Conservation (phyloP, 2,113 vertebrate species). For the Conger conger region DNA sequence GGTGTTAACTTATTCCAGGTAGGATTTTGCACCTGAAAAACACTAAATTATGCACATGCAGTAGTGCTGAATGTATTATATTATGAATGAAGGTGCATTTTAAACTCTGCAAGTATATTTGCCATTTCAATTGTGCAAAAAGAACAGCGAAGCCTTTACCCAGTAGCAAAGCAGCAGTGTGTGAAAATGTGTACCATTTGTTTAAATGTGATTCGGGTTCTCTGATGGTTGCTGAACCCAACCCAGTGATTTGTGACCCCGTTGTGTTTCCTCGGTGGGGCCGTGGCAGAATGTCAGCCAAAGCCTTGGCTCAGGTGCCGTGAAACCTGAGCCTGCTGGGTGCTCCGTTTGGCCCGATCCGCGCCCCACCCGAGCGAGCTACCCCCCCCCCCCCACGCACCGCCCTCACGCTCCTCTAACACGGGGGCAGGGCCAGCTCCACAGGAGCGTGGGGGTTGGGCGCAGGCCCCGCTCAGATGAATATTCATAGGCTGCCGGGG, state of each 20-base stretch:
- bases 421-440: neutral
- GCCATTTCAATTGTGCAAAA: neutral
- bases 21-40: too few species aligned
- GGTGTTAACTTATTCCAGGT: too few species aligned
- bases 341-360: constrained; percentile 5
- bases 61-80: neutral
- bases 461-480: neutral
- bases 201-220: neutral
- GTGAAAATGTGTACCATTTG: neutral
- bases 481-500: neutral
- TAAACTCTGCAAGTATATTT: neutral
- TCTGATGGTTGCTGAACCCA: neutral
- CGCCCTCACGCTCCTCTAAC: neutral
- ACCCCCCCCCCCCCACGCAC: neutral
- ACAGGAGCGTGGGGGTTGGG: neutral
- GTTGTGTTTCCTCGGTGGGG: neutral
- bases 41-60: neutral
- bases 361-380: neutral
- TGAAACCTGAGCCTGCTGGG: constrained; percentile 11
- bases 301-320: neutral
- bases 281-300: neutral
- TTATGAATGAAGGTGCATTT: neutral
- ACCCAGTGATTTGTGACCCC: neutral
- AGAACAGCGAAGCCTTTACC: neutral
- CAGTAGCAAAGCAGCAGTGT: neutral